These are phyloP conservation scores for Tinea pellionella DNA, from an alignment of 2,888 invertebrate species.

Conservation along the genomic window DNA sequence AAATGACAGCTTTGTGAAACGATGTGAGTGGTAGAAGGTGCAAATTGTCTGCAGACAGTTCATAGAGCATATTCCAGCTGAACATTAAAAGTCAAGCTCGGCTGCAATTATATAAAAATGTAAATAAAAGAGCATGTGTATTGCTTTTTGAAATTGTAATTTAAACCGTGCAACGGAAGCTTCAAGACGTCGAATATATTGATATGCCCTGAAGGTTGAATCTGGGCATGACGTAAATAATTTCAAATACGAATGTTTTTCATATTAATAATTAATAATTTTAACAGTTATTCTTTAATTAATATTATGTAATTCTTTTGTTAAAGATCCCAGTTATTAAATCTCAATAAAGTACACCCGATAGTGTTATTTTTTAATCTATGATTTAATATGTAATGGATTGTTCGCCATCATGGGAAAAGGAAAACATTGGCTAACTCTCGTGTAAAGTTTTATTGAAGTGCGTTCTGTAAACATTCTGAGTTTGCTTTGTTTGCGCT, in stretches of 20 bases:
- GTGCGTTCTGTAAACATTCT: conserved; percentile 6
- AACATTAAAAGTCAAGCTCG: no score
- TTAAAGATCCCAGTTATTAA: no score
- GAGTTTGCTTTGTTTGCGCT: neutral
- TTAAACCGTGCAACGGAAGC: neutral
- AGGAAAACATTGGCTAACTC: neutral
- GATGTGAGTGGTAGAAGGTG: no score
- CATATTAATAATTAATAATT: neutral
- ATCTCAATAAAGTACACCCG: no score
- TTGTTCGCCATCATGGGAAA: neutral
- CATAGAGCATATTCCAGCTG: no score
- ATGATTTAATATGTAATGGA: neutral
- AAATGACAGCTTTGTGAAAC: no score
- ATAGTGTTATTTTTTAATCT: no score
- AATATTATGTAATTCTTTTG: no score
- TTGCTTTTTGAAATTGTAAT: neutral
- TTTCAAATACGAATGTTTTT: neutral
- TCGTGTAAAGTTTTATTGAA: neutral
- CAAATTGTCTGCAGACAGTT: no score
- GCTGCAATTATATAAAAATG: no score
- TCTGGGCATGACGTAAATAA: neutral
- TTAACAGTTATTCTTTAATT: no score
- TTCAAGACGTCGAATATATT: neutral
- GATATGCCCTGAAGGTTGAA: neutral
- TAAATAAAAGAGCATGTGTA: no score